phyloP scores from a whole-genome alignment of 2,113 vertebrate species.

The Anarrhichthys ocellatus region DNA sequence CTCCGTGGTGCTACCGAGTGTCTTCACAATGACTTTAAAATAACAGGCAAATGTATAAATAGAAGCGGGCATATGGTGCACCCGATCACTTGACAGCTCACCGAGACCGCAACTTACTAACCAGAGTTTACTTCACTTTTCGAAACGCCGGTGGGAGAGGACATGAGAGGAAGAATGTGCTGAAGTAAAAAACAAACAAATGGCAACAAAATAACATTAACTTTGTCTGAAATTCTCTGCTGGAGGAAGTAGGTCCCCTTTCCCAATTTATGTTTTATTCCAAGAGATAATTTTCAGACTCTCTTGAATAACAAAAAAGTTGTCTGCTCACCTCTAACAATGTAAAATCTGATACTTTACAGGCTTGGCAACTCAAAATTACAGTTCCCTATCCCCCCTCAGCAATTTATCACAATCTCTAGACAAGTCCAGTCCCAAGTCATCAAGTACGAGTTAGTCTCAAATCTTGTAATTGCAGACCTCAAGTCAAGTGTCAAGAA shows the following conservation, averaged over 20 bases:
- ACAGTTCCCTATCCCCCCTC: background rate
- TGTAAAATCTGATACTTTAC: background rate
- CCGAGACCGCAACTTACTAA: slow-evolving; percentile 51
- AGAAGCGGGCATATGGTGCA: slow-evolving; percentile 62
- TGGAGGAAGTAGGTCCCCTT: background rate
- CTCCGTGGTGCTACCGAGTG: slow-evolving; percentile 26
- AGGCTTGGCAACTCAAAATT: background rate
- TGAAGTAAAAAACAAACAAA: background rate
- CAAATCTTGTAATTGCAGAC: background rate
- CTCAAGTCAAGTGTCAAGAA: background rate
- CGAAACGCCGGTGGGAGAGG: background rate
- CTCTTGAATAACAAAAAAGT: background rate
- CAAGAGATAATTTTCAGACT: background rate
- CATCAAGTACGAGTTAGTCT: background rate
- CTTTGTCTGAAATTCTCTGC: background rate
- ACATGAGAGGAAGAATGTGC: slow-evolving; percentile 1
- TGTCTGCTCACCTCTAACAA: background rate
- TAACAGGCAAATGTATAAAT: slow-evolving; percentile 70
- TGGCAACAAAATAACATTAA: background rate
- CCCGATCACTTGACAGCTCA: slow-evolving; percentile 53
- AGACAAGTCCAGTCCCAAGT: background rate
- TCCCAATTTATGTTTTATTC: slow-evolving; percentile 10
- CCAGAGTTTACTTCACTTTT: slow-evolving; percentile 35
- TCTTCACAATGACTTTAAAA: slow-evolving; percentile 70
- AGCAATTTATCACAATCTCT: background rate